Conservation (phyloP, 2,113 vertebrate species). For the Salminus brasiliensis region DNA sequence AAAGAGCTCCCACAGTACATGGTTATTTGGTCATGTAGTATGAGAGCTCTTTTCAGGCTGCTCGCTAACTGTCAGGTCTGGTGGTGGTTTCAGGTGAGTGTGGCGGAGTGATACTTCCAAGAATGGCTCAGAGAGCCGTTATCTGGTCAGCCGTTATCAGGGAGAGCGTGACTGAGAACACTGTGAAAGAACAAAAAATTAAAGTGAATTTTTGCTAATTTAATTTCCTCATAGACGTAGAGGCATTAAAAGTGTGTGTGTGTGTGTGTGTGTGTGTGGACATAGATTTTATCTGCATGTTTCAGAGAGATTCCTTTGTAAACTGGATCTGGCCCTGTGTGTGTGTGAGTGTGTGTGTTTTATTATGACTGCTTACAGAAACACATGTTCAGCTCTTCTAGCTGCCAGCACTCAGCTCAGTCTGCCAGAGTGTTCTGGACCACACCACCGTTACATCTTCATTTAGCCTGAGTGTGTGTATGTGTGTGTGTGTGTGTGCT, state of each 20-base stretch:
- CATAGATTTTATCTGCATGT: conserved; percentile 15
- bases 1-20: no score
- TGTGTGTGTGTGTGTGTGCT: background rate
- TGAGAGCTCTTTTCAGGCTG: no score
- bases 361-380: background rate
- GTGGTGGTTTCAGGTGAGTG: no score
- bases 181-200: background rate
- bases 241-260: background rate
- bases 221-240: conserved; percentile 24
- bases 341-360: conserved; percentile 30
- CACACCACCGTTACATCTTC: conserved; percentile 4
- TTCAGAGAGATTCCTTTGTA: conserved; percentile 21
- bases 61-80: no score
- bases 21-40: no score
- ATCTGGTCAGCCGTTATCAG: no score
- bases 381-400: conserved; percentile 10
- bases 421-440: conserved; percentile 8
- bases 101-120: no score
- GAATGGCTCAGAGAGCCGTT: no score
- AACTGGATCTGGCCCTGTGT: conserved; percentile 11
- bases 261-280: background rate
- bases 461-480: background rate
- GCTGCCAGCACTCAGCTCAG: conserved; percentile 17
- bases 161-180: background rate
- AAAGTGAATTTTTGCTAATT: background rate